These are phyloP conservation scores for Drosophila nigritarsus DNA, from an alignment of 2,888 invertebrate species.

Conservation along the genomic window DNA sequence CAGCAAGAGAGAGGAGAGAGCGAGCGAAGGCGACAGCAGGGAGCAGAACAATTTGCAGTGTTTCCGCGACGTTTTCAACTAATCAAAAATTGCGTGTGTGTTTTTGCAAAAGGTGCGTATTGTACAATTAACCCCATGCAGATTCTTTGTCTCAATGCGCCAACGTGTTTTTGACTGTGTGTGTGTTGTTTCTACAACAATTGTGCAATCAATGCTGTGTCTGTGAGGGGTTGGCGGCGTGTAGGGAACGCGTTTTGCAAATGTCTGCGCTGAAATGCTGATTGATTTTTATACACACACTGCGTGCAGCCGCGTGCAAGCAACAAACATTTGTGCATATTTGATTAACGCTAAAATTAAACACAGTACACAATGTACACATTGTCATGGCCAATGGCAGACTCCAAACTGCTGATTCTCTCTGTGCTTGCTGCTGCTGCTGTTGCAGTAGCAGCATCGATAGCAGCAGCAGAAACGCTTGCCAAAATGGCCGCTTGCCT, in stretches of 20 bases:
- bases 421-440: slow-evolving; percentile 12
- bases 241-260: slow-evolving; percentile 66
- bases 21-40: slow-evolving; percentile 37
- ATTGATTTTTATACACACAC: slow-evolving; percentile 66
- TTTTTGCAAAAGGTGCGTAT: slow-evolving; percentile 67
- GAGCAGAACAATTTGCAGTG: slow-evolving; percentile 57
- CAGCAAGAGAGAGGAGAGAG: slow-evolving; percentile 29
- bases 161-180: slow-evolving; percentile 4
- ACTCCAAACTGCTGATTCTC: slow-evolving; percentile 37
- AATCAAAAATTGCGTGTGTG: slow-evolving; percentile 38
- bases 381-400: slow-evolving; percentile 56
- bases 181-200: slow-evolving; percentile 30
- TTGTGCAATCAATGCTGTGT: slow-evolving; percentile 62
- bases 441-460: slow-evolving; percentile 26
- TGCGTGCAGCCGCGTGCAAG: slow-evolving; percentile 62
- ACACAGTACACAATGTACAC: slow-evolving; percentile 19
- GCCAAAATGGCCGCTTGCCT: slow-evolving; percentile 83
- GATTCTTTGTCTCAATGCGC: slow-evolving; percentile 38
- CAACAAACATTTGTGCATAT: slow-evolving; percentile 13
- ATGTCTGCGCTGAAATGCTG: slow-evolving; percentile 65
- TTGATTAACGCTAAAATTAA: slow-evolving; percentile 44
- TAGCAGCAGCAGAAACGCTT: slow-evolving; percentile 48
- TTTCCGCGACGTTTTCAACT: slow-evolving; percentile 63
- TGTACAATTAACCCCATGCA: slow-evolving; percentile 40
- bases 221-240: slow-evolving; percentile 23